Evolutionary conservation across 2,888 invertebrate genomes (phyloP), one percentile per base, ranked within the genome.

Genomic region (Tinea pellionella): DNA sequence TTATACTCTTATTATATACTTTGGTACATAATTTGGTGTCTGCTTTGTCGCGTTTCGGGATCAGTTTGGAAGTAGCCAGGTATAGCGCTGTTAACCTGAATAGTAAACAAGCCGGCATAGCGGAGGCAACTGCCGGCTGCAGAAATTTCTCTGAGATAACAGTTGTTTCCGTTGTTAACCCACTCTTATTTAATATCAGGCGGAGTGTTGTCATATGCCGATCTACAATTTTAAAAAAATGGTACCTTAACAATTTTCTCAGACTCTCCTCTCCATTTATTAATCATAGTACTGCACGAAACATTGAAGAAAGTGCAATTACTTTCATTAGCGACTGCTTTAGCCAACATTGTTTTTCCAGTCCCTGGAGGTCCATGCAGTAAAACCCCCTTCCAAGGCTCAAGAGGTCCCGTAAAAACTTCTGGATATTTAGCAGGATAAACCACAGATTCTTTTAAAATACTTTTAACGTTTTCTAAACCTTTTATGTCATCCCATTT

Each of bases 181-280:
- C n/a, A n/a, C n/a, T n/a, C n/a, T n/a, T n/a, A n/a, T n/a, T n/a
- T n/a, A n/a, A n/a, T n/a, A n/a, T n/a, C n/a, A n/a, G n/a, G n/a
- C n/a, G n/a, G n/a, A n/a, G n/a, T n/a, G n/a, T n/a, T n/a, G n/a
- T n/a, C n/a, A n/a, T n/a, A n/a, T n/a, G n/a, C n/a, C n/a, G n/a
- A n/a, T n/a, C n/a, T n/a, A n/a, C n/a, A n/a, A n/a, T n/a, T n/a
- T 42, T n/a, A 42, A 42, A n/a, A n/a, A n/a, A n/a, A 8, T 13
- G 8, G 4, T 32, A 93, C 94, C 82, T 95, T 92, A 51, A 98
- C 89, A 66, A 96, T 92, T 80, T 97, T 97, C 83, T 98, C 98
- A 0, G 97, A 97, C 67, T 98, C 98, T 0, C 98, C 98, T 30
- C 97, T 88, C 97, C 97, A 98, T 79, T 98, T 98, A 69, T 95